Evolutionary conservation across 2,113 vertebrate species (phyloP), one percentile per base, ranked within the genome.

Genomic region (Vidua macroura): DNA sequence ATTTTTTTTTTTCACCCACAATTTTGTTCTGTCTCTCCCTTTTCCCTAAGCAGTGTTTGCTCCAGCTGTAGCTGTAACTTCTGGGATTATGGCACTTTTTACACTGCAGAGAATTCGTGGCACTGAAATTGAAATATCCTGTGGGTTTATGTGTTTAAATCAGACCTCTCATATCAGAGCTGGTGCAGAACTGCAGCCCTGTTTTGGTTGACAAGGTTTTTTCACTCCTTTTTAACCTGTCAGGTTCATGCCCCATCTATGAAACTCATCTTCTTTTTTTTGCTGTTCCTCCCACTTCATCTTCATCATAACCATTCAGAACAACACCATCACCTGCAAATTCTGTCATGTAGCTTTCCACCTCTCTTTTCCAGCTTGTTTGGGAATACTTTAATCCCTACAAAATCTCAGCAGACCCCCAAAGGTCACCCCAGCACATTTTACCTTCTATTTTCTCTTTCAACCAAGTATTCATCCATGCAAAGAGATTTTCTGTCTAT

Each of bases 101-200:
- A 24, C 66, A 48, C 39, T 5, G 48, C 75, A 83, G 66, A 27
- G 66, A 64, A 25, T 22, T 25, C 52, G 2, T 5, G 9, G n/a
- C 77, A 58, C 8, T 16, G n/a, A 69, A 86, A 89, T 0, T 5
- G 5, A 37, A 52, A n/a, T 16, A 8, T 56, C 53, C 62, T 18
- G 12, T 43, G 58, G 9, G 27, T 79, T 70, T 53, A 2, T 16
- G 21, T 33, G 37, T 63, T 37, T 31, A 4, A 21, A 49, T 14
- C 4, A 39, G 10, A 20, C 2, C 23, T 31, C 35, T 56, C 17
- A 2, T 2, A 1, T 7, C 13, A 2, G 77, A 77, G 28, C 37
- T 58, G 25, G 15, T 16, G 46, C 79, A 68, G 59, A 62, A 31
- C 7, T 17, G 15, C 48, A 28, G 41, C 56, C 21, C 15, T 41